Evolutionary conservation across 2,888 invertebrate genomes (phyloP).

Genomic region (Chymomyza amoena): DNA sequence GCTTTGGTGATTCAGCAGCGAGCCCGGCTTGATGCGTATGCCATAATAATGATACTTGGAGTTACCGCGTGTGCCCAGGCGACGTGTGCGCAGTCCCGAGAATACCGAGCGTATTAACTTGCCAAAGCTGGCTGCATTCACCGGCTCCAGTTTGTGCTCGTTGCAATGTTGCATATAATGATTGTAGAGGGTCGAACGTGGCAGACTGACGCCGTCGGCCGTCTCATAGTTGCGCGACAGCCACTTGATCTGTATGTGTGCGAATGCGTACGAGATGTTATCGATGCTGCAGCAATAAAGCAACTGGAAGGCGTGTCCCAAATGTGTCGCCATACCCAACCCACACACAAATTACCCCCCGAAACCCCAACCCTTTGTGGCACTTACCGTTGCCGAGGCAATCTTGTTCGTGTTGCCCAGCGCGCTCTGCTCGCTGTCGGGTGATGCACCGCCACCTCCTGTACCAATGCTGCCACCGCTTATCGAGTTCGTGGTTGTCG

Average conservation of each 20-base stretch:
- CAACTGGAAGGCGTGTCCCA: conserved; percentile 21
- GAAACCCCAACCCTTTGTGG: not conserved
- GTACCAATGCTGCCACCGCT: conserved; percentile 68
- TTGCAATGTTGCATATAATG: conserved; percentile 98
- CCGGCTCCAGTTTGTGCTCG: conserved; percentile 96
- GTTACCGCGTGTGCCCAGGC: conserved; percentile 97
- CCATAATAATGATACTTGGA: conserved; percentile 99
- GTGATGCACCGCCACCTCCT: conserved; percentile 70
- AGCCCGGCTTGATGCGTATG: conserved; percentile 96
- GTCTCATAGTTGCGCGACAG: conserved; percentile 98
- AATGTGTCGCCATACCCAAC: not conserved
- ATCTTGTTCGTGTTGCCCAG: conserved; percentile 82
- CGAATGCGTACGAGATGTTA: conserved; percentile 40
- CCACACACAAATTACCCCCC: too few relatives aligned
- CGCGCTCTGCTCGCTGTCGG: conserved; percentile 70
- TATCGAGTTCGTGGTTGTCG: conserved; percentile 83
- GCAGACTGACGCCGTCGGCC: conserved; percentile 94
- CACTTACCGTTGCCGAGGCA: conserved; percentile 93
- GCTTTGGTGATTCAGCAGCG: conserved; percentile 83
- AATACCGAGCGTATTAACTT: conserved; percentile 99
- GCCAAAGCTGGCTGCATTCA: conserved; percentile 99
- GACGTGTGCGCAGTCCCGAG: conserved; percentile 94
- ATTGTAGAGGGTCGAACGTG: conserved; percentile 96
- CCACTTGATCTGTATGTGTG: conserved; percentile 89
- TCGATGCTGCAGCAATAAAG: conserved; percentile 1